Evolutionary conservation across 2,113 vertebrate species (phyloP).

Genomic region (Orycteropus afer): DNA sequence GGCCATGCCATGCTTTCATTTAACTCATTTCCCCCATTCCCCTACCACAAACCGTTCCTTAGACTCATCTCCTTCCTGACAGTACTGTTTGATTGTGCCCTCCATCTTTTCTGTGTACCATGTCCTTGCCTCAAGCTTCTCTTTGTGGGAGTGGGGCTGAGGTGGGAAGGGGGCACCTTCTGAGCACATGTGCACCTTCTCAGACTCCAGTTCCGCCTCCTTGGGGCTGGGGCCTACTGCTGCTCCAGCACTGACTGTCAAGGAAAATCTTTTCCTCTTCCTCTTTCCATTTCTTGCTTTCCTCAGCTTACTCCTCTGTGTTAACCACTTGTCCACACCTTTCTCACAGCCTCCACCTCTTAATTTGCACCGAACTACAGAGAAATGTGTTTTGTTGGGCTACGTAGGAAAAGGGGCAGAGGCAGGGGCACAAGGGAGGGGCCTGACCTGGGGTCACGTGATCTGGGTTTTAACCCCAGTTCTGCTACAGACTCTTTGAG

Average conservation of each 20-base stretch:
- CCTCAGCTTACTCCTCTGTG: background rate
- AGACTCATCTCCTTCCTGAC: background rate
- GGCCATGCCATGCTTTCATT: slow-evolving; percentile 36
- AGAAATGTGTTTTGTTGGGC: background rate
- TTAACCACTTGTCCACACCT: background rate
- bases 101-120: slow-evolving; percentile 26
- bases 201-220: background rate
- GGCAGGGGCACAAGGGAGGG: background rate
- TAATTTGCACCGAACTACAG: background rate
- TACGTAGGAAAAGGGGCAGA: background rate
- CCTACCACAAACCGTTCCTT: background rate
- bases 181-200: background rate
- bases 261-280: background rate
- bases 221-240: background rate
- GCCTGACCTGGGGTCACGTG: background rate
- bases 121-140: background rate
- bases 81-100: background rate
- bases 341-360: background rate
- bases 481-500: background rate
- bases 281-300: background rate
- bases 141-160: background rate
- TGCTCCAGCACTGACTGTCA: background rate
- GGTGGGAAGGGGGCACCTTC: background rate
- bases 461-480: background rate
- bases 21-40: background rate